Base-by-base conservation (phyloP, 1,140 invertebrate species). In the Potamilus streckersoni region DNA sequence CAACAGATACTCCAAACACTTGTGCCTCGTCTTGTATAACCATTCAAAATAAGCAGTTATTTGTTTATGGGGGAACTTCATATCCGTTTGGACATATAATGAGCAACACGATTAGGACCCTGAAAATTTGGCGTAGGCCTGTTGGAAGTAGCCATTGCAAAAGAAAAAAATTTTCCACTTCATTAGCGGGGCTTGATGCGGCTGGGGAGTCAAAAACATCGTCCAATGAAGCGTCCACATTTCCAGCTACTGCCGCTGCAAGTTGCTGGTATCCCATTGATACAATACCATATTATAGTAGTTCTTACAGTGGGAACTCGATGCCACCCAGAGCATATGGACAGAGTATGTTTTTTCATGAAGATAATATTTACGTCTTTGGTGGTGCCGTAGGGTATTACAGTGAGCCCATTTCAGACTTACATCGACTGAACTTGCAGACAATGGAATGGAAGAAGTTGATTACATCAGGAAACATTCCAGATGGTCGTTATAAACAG, bases 361-460 rank as follows among this genome's bases (percentile, higher is more conserved):
- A 73, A 27, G 62, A 79, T 58, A 62, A 68, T n/a, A 49, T 82
- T 16, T 82, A 79, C 64, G 61, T 79, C 16, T 82, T 81, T 67
- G 81, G 81, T 49, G 81, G 81, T 23, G 81, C 79, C 20, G 65
- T 82, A 20, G 79, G 81, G 2, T 82, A 77, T 62, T 80, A 80
- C 63, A 74, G 72, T 31, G 81, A 82, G 62, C 74, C 81, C 27
- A 73, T 82, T 14, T 69, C 76, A 17, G 79, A 80, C 60, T 69
- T 82, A 23, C 79, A 82, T 56, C 69, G 74, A 27, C 69, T 82
- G 12, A 75, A 77, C 61, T 19, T 79, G 17, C 14, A 68, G 17
- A 81, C 79, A n/a, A 57, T 74, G 71, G 68, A 55, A 11, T 80
- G 81, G 81, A 77, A 82, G 58, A 76, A 73, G 27, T 57, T 82